Base-by-base conservation (phyloP, 2,797 vertebrate genomes). In the Ctenopoma kingsleyae region DNA sequence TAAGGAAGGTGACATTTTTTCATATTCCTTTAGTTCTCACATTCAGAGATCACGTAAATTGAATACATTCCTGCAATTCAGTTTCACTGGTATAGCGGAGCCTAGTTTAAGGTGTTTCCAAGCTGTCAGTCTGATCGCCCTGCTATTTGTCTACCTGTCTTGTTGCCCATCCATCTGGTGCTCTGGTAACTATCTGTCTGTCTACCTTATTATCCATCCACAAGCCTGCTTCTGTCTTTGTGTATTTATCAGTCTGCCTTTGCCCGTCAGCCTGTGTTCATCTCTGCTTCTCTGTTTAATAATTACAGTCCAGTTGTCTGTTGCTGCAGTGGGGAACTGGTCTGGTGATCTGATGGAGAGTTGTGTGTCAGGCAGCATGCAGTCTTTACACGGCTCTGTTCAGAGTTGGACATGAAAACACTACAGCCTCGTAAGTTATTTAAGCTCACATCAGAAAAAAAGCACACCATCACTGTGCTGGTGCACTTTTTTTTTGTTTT, bases 141-240 rank as follows among this genome's bases (percentile, higher is more conserved):
- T 16, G 80, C 85, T 90, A 85, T 90, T 91, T 91, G 88, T 89
- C 80, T 17, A 87, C 80, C 86, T 90, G 88, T 91, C 89, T 88
- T 53, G 72, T 88, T 83, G 79, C 78, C 60, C 76, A 86, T 92
- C 82, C 83, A 86, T 91, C 83, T 86, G 80, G 44, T 47, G 70
- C 80, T 74, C 67, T 36, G 83, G 84, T 91, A 88, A 89, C 87
- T 80, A 76, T 81, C 57, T 85, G 81, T 84, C 83, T 66, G 66
- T 88, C 88, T 78, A 77, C 83, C 88, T 82, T 90, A 86, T 90
- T 90, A 89, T 89, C 89, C 77, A 19, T 87, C 85, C 82, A 74
- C 86, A 74, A 65, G 78, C 58, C 84, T 44, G 73, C 75, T 57
- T 76, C 80, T 83, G 85, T 83, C 87, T 86, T 78, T 82, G 78